Evolutionary conservation across 2,113 vertebrate species (phyloP), one percentile per base, ranked within the genome.

Genomic region (Marmota flaviventris): DNA sequence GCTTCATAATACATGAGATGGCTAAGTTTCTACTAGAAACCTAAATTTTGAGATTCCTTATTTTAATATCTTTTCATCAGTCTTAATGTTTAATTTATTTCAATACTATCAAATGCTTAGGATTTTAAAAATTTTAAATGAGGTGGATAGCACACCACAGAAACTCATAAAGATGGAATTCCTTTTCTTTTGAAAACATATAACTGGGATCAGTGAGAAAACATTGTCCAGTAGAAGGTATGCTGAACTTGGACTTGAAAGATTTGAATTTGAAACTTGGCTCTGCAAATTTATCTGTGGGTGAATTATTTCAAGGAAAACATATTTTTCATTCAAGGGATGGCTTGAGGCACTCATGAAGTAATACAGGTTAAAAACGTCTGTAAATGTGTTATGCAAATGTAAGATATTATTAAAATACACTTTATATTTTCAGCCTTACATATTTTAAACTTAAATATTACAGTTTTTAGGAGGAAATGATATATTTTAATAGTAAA

Each of bases 401-500:
- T 53, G 0, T 78, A 86, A 81, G 45, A 18, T 77, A 42, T 37
- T 93, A 32, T 32, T 75, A 24, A 90, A 53, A 6, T n/a, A 11
- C 2, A 39, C 11, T 63, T 94, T 45, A 37, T 76, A 39, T 72
- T 87, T 95, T 70, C 69, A 27, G 34, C 32, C 32, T 79, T 86
- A 69, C 58, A 72, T 77, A 58, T 58, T 72, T 61, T 51, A 9
- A 85, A 58, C 8, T 51, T 85, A 93, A 85, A 58, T 58, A 77
- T 61, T 87, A 39, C 17, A 61, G 7, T 1, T 85, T n/a, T 73
- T 85, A 27, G 69, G 81, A 22, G n/a, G 3, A 51, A 85, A 85
- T 73, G 32, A 85, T 45, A 79, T 24, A 42, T 89, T 45, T 84
- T 91, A 22, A 69, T 82, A 88, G 20, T 79, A 95, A 96, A 85